These are phyloP conservation scores for Apodemia mormo DNA, from an alignment of 2,888 invertebrate genomes.

Conservation along the genomic window DNA sequence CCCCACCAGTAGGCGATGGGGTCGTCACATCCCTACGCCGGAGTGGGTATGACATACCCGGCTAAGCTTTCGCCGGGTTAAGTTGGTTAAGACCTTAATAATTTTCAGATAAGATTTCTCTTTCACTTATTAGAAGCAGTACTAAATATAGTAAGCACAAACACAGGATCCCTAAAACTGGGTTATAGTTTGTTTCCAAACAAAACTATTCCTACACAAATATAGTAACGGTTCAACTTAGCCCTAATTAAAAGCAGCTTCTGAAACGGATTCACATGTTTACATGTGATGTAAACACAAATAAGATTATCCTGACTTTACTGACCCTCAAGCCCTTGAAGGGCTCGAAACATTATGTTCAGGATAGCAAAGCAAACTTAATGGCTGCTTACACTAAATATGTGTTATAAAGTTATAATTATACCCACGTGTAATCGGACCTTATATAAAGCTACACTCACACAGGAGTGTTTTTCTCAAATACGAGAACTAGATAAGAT, in stretches of 20 bases:
- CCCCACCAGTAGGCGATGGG: too few relatives aligned
- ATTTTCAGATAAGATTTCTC: too few relatives aligned
- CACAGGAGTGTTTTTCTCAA: background rate
- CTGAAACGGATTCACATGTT: background rate
- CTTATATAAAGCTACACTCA: background rate
- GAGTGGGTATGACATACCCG: too few relatives aligned
- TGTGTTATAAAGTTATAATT: conserved; percentile 13
- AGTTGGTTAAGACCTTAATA: too few relatives aligned
- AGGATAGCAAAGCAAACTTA: conserved; percentile 1
- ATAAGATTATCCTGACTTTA: conserved; percentile 12
- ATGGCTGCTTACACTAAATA: background rate
- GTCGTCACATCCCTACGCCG: too few relatives aligned
- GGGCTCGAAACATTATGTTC: conserved; percentile 2
- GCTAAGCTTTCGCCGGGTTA: too few relatives aligned
- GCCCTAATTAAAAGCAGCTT: background rate
- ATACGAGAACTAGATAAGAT: too few relatives aligned
- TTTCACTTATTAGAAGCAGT: too few relatives aligned
- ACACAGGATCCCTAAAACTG: background rate
- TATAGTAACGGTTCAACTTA: background rate
- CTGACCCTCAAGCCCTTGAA: conserved; percentile 9
- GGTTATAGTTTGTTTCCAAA: background rate
- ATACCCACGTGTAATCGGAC: conserved; percentile 1
- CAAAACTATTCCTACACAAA: background rate
- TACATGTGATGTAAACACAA: conserved; percentile 3
- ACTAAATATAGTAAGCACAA: background rate